Conservation (phyloP, 2,797 vertebrate genomes). For the Epinephelus malabaricus region DNA sequence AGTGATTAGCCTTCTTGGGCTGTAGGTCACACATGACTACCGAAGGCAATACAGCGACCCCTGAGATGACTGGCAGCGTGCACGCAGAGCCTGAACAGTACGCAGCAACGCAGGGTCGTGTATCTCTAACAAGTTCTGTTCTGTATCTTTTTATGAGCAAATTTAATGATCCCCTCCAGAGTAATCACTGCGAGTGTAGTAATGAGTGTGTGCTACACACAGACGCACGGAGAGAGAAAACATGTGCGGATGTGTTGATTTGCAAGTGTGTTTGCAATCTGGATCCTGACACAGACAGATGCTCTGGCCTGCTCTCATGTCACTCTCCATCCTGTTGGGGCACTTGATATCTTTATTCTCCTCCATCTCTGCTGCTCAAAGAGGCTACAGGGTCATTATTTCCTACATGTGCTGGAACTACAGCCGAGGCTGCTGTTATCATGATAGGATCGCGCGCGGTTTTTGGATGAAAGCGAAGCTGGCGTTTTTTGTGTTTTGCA, state of each 20-base stretch:
- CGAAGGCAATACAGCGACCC: conserved; percentile 23
- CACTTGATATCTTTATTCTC: conserved; percentile 68
- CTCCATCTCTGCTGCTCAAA: conserved; percentile 34
- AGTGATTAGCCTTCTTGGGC: conserved; percentile 56
- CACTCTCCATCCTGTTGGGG: conserved; percentile 66
- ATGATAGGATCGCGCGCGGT: background rate
- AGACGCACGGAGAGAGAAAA: conserved; percentile 45
- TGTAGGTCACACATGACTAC: conserved; percentile 44
- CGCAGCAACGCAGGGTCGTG: background rate
- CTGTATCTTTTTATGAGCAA: conserved; percentile 16
- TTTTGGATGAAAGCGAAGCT: conserved; percentile 25
- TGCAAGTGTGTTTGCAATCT: conserved; percentile 63
- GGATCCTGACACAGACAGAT: conserved; percentile 76
- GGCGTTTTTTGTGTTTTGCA: conserved; percentile 35
- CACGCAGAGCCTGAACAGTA: background rate
- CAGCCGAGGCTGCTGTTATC: background rate
- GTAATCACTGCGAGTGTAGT: conserved; percentile 35
- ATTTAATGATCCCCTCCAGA: conserved; percentile 38
- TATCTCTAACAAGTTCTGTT: conserved; percentile 14
- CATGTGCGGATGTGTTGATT: conserved; percentile 59
- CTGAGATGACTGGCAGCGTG: conserved; percentile 10
- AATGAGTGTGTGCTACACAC: conserved; percentile 36
- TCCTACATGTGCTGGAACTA: conserved; percentile 9
- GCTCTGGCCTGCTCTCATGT: conserved; percentile 70
- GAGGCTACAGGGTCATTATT: conserved; percentile 31